phyloP scores from a whole-genome alignment of 2,888 invertebrate genomes.

The Chironomus riparius region DNA sequence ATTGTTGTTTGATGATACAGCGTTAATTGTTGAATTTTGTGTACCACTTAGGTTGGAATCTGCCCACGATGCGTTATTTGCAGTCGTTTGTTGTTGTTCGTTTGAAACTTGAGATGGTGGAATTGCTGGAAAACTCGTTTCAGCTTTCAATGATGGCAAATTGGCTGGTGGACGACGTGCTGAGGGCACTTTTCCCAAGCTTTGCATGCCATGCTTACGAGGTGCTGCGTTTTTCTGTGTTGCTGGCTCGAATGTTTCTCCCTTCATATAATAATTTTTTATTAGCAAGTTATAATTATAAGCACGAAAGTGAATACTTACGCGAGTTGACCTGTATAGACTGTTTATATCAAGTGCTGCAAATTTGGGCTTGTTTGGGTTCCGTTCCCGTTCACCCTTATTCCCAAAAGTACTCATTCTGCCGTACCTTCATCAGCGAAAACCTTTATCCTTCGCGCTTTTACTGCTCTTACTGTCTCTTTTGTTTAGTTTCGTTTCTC shows the following conservation, averaged over 20 bases:
- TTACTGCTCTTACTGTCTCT: background rate
- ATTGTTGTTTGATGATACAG: background rate
- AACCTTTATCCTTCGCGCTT: background rate
- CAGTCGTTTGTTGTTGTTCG: slow-evolving; percentile 30
- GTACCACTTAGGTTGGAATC: background rate
- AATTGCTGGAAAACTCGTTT: slow-evolving; percentile 53
- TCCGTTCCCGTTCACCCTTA: slow-evolving; percentile 43
- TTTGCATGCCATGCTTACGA: slow-evolving; percentile 99
- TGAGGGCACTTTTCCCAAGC: slow-evolving; percentile 97
- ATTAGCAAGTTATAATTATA: background rate
- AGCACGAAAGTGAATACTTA: slow-evolving; percentile 44
- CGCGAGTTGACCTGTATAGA: slow-evolving; percentile 81
- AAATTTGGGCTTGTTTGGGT: slow-evolving; percentile 74
- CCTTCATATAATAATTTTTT: slow-evolving; percentile 45
- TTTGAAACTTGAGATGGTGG: slow-evolving; percentile 29
- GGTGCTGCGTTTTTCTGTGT: slow-evolving; percentile 81
- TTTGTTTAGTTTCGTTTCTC: background rate
- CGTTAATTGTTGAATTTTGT: background rate
- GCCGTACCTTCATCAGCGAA: slow-evolving; percentile 44
- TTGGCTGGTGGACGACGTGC: slow-evolving; percentile 98
- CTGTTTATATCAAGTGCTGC: slow-evolving; percentile 97
- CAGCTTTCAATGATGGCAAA: slow-evolving; percentile 97
- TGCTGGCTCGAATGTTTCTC: slow-evolving; percentile 78
- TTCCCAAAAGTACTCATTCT: slow-evolving; percentile 46
- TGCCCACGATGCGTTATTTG: slow-evolving; percentile 29